Base-by-base conservation (phyloP, 1,140 invertebrate species). In the Sipha flava region DNA sequence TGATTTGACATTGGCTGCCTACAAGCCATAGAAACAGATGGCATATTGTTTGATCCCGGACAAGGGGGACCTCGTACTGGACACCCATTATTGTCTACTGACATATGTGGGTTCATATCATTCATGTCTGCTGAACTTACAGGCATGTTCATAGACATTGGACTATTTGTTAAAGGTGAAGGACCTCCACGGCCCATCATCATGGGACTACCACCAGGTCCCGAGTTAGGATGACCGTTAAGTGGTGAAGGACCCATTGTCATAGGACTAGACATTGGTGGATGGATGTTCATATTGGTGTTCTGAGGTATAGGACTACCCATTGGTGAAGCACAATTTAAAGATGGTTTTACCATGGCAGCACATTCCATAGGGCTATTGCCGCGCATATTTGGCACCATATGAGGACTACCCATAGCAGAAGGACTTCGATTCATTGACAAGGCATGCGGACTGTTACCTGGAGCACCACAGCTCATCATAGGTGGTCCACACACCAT, bases 181-280 rank as follows among this genome's bases (percentile, higher is more conserved):
- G 73, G 73, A n/a, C 73, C 73, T 6, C 73, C 73, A 43, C 73
- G 49, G 10, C 73, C 73, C 73, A 77, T 77, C 73, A 77, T 77
- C 73, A 77, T 77, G 12, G 73, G 73, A 26, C 73, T 77, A 23
- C 73, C 73, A 43, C 73, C 52, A 37, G 73, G 73, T 29, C 73
- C 73, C 1, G 73, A 77, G 23, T 77, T 77, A 40, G 73, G 86
- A 86, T 79, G 85, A 85, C 68, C 84, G 84, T 59, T 47, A 23
- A 80, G 18, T 52, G 79, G 66, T 26, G 62, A 80, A 26, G 79
- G 66, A 49, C 66, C 66, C 62, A 68, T 79, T 21, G 77, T 77
- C 70, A 88, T 82, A 47, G 88, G 88, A 84, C 87, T 88, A 80
- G 88, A 87, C 85, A 88, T 86, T 23, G 87, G 87, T 81, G 85